phyloP scores from a whole-genome alignment of 1,140 invertebrate species.

The Geopemphigus sp. region DNA sequence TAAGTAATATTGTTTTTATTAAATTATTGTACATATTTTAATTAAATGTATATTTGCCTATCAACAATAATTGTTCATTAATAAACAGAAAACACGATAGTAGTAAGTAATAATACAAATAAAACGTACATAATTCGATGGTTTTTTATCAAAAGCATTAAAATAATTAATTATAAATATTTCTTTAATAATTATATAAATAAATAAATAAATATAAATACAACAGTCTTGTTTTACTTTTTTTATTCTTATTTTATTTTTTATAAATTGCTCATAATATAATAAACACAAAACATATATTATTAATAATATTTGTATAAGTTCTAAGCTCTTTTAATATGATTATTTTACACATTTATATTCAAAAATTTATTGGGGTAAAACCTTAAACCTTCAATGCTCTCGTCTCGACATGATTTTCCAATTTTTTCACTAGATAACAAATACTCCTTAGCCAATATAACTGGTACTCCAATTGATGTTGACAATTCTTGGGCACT shows the following conservation, averaged over 20 bases:
- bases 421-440: constrained; percentile 79
- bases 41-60: too few species aligned
- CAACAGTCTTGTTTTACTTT: background rate
- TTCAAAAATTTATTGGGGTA: constrained; percentile 82
- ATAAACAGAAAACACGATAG: too few species aligned
- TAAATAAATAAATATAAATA: background rate
- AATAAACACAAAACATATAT: too few species aligned
- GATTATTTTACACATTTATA: background rate
- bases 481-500: constrained; percentile 67
- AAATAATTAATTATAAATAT: background rate
- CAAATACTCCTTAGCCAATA: constrained; percentile 83
- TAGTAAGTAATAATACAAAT: too few species aligned
- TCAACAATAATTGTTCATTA: too few species aligned
- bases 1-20: too few species aligned
- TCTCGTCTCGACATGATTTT: constrained; percentile 87
- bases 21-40: too few species aligned
- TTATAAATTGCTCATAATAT: background rate
- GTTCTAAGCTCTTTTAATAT: too few species aligned
- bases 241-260: background rate
- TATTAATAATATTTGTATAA: too few species aligned
- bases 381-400: constrained; percentile 87
- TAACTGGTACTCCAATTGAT: constrained; percentile 71
- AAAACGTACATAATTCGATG: too few species aligned
- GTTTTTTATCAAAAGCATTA: too few species aligned
- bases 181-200: background rate